Base-by-base conservation (phyloP, 2,888 invertebrate species). In the Caenorhabditis plicata region DNA sequence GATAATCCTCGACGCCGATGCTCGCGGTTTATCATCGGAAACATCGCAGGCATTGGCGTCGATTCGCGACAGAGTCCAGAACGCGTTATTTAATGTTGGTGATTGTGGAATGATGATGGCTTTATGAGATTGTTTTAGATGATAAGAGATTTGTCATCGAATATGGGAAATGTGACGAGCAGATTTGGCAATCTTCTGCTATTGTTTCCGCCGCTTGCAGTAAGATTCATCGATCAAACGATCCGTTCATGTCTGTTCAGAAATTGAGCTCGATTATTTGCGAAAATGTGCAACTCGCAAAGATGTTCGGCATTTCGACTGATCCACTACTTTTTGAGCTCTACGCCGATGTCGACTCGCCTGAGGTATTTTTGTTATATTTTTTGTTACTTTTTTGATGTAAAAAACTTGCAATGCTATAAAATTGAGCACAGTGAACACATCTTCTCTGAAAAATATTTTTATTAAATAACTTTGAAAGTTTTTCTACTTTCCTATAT, bases 251-350 rank as follows among this genome's bases (percentile, higher is more conserved):
- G n/a, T n/a, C n/a, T n/a, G n/a, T 17, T 13, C 64, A 71, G 71
- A 77, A 75, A 41, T 56, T 78, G n/a, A 68, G 73, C 25, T 62
- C 75, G 0, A 43, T 78, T 17, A 70, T 77, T 47, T 64, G 64
- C 33, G 78, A 78, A 54, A 78, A 78, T 61, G 71, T 75, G 41
- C 75, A 75, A 36, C 44, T 78, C 26, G 77, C 75, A 7, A 71
- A 71, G 31, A 73, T 78, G 73, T 78, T 78, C 53, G 78, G 75
- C 11, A 65, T 64, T n/a, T 58, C 61, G 4, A 57, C 77, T 39
- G 78, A 78, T 47, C 71, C 75, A 31, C 56, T 77, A 41, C 54
- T 78, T 8, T 64, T 68, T 3, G 78, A 78, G 47, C 60, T 78
- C 5, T 74, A 75, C 53, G 51, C 62, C 11, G 64, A 73, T 25